phyloP scores from a whole-genome alignment of 2,113 vertebrate species.

The Columbina picui region DNA sequence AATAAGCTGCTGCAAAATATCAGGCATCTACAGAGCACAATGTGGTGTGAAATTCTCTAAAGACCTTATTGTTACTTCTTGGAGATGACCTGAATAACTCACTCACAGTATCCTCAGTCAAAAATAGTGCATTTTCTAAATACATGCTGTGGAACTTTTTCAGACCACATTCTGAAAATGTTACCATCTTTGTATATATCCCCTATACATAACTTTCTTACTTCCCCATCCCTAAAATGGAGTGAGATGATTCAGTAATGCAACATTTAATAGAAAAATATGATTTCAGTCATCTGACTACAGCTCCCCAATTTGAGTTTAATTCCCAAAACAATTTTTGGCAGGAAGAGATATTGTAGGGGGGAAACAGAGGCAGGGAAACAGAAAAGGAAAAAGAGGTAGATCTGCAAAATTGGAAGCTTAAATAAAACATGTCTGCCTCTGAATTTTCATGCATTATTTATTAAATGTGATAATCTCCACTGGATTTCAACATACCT shows the following conservation, averaged over 20 bases:
- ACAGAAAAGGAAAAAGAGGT: not conserved
- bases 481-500: not conserved
- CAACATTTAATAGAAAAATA: not conserved
- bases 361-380: not conserved
- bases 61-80: not conserved
- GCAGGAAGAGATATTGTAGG: not conserved
- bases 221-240: not conserved
- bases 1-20: slow-evolving; percentile 32
- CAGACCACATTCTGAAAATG: not conserved
- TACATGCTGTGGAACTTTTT: not conserved
- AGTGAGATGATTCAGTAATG: not conserved
- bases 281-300: not conserved
- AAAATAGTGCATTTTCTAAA: not conserved
- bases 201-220: not conserved
- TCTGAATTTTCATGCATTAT: not conserved
- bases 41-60: not conserved
- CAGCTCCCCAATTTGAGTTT: not conserved
- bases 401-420: not conserved
- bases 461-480: slow-evolving; percentile 11
- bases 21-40: not conserved
- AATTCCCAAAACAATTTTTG: not conserved
- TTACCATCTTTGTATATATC: not conserved
- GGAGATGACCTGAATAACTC: slow-evolving; percentile 20
- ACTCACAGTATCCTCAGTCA: not conserved
- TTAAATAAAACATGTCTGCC: not conserved